Evolutionary conservation across 2,113 vertebrate genomes (phyloP).

Genomic region (Notiomystis cincta): DNA sequence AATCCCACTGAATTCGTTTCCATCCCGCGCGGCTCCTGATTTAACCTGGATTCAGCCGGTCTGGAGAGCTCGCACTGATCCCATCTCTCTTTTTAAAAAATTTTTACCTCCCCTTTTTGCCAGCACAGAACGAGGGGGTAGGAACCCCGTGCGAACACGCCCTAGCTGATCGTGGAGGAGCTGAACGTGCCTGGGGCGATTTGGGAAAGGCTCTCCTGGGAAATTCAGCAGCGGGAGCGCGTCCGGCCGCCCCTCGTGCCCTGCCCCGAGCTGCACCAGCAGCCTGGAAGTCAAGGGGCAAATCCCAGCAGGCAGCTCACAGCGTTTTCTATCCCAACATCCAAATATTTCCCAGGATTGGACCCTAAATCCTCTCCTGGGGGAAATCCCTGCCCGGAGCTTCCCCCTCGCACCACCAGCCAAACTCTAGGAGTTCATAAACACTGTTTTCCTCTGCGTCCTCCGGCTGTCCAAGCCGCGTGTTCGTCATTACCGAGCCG

Average conservation of each 20-base stretch:
- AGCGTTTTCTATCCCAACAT: background rate
- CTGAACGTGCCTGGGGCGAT: fast-evolving
- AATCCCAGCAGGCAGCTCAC: background rate
- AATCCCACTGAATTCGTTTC: background rate
- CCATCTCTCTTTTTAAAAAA: background rate
- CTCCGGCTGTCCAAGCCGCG: background rate
- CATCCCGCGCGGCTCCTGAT: background rate
- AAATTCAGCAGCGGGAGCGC: fast-evolving
- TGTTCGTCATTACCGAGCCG: background rate
- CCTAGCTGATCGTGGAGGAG: fast-evolving
- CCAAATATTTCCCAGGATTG: background rate
- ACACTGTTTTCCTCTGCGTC: fast-evolving
- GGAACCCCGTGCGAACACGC: background rate
- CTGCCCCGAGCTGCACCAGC: background rate
- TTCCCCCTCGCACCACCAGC: background rate
- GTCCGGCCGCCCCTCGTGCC: background rate
- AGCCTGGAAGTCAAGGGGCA: background rate
- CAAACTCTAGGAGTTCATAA: background rate
- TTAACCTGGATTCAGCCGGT: background rate
- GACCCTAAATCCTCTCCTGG: background rate
- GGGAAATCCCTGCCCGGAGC: background rate
- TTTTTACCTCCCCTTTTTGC: background rate
- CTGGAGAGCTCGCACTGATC: background rate
- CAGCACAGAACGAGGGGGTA: background rate
- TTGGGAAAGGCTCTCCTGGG: background rate